phyloP scores from a whole-genome alignment of 2,797 vertebrate species.

The Cetoscarus ocellatus region DNA sequence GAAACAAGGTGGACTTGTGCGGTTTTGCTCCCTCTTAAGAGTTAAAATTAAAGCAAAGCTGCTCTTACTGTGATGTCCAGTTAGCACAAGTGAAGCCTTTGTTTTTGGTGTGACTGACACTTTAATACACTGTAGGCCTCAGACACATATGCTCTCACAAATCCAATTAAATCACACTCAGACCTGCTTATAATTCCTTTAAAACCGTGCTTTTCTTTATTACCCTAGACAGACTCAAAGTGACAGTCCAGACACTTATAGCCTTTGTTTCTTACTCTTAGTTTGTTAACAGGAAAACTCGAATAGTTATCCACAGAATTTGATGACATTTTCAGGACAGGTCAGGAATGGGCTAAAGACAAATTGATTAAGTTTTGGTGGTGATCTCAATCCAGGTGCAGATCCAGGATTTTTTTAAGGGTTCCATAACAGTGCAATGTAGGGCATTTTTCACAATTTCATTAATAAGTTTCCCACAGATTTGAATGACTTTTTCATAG shows the following conservation, averaged over 20 bases:
- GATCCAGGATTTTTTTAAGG: too few relatives aligned
- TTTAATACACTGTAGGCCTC: slow-evolving; percentile 42
- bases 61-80: slow-evolving; percentile 2
- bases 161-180: slow-evolving; percentile 29
- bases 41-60: neutral
- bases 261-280: slow-evolving; percentile 6
- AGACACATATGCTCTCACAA: slow-evolving; percentile 7
- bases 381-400: too few relatives aligned
- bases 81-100: slow-evolving; percentile 50
- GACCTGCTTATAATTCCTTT: neutral
- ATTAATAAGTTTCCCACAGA: too few relatives aligned
- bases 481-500: too few relatives aligned
- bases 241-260: neutral
- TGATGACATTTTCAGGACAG: too few relatives aligned
- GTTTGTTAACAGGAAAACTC: too few relatives aligned
- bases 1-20: neutral
- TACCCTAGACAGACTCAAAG: slow-evolving; percentile 4
- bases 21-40: neutral
- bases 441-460: too few relatives aligned
- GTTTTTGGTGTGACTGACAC: slow-evolving; percentile 47
- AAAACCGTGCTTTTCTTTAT: slow-evolving; percentile 5
- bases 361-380: too few relatives aligned
- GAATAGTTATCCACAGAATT: too few relatives aligned
- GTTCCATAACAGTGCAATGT: too few relatives aligned
- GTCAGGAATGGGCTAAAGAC: too few relatives aligned